Evolutionary conservation across 2,888 invertebrate species (phyloP), one percentile per base, ranked within the genome.

Genomic region (Acronicta psi): DNA sequence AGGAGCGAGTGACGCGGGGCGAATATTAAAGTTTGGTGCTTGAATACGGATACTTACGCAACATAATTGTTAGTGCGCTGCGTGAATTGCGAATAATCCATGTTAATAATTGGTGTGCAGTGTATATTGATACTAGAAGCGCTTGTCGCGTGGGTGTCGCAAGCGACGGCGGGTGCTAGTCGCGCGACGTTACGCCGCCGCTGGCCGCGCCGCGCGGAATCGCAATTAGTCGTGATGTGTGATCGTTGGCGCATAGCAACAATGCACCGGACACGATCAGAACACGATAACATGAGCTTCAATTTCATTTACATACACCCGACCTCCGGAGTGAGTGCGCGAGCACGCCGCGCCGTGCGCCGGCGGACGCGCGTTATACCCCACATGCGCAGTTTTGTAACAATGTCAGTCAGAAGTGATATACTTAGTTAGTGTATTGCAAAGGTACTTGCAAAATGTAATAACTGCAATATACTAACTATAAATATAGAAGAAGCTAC

Each of bases 31-130:
- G 72, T 80, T 77, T 73, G 57, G 66, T 72, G 59, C 62, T 64
- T 69, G 73, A 79, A 77, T 73, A 79, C 80, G 81, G 81, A 81
- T 78, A 81, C 79, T 88, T 88, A 85, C 86, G 87, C 83, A 89
- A 90, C 63, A 67, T 87, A 85, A 87, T 89, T 82, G 88, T 79
- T 69, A 74, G 82, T 61, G 81, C 83, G 86, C 81, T 63, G 73
- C 72, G 75, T 79, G 90, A 82, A 89, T 88, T 81, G 81, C 75
- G 81, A 84, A 75, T 80, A 73, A 72, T 79, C 71, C 73, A 70
- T 53, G 73, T 66, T 72, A 73, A 74, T 71, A 70, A 61, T 71
- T 54, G 59, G 50, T 54, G 65, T 56, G 62, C 55, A 58, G 55
- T 54, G 73, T 46, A 47, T 54, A 65, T 52, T 42, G 40, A 36